Conservation (phyloP, 1,140 invertebrate species). For the Trissolcus basalis region DNA sequence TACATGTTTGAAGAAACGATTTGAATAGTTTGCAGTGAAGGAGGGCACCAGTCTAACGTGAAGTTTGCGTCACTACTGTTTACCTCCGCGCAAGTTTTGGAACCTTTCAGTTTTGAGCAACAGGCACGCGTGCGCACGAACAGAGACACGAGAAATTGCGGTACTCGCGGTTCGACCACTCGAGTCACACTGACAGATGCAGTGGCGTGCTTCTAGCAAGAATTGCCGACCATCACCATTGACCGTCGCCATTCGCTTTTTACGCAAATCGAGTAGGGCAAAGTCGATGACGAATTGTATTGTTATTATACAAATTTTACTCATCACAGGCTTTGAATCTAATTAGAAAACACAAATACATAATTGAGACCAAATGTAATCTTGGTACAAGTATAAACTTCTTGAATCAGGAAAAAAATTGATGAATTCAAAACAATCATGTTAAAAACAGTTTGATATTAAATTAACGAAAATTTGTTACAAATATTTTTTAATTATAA, state of each 20-base stretch:
- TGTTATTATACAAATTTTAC: slow-evolving; percentile 1
- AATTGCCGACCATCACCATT: slow-evolving; percentile 65
- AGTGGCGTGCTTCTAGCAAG: slow-evolving; percentile 16
- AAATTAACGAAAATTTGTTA: too few relatives aligned
- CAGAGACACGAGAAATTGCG: slow-evolving; percentile 6
- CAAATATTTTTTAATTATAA: too few relatives aligned
- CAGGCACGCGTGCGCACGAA: slow-evolving; percentile 19
- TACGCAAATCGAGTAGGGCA: slow-evolving; percentile 28
- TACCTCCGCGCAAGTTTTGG: slow-evolving; percentile 6
- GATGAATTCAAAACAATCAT: too few relatives aligned
- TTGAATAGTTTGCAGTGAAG: too few relatives aligned
- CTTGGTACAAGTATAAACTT: too few relatives aligned
- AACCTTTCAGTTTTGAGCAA: slow-evolving; percentile 15
- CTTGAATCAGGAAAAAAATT: too few relatives aligned
- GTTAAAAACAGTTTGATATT: too few relatives aligned
- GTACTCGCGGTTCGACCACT: slow-evolving; percentile 58
- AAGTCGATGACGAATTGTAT: slow-evolving; percentile 33
- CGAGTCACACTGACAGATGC: slow-evolving; percentile 64
- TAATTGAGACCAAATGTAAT: too few relatives aligned
- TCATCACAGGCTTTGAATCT: background rate
- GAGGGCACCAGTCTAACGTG: background rate
- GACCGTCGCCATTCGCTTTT: slow-evolving; percentile 60
- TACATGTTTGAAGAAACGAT: slow-evolving; percentile 6
- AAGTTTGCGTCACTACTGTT: background rate
- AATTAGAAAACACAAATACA: background rate